A percentile compares a stretch with the other conserved stretches of the same genome.
Conservation (phyloP, 2,113 vertebrate genomes). For the Hirundichthys speculiger region DNA sequence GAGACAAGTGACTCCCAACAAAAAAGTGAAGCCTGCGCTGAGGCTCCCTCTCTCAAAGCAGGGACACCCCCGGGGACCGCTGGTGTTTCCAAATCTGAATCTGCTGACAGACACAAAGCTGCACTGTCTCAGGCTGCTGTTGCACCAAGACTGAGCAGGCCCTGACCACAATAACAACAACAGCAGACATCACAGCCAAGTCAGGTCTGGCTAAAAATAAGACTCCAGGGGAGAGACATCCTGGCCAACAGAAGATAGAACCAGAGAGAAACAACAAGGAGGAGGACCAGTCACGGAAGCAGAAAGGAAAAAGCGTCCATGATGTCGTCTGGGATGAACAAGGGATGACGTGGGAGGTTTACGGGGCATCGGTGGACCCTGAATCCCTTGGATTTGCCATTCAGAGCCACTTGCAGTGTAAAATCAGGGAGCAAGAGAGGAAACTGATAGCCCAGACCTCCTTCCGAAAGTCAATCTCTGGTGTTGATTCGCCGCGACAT, state of each 20-base stretch:
- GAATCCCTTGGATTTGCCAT: constrained; percentile 96
- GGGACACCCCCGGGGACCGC: constrained; percentile 42
- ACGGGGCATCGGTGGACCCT: constrained; percentile 93
- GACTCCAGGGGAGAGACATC: constrained; percentile 67
- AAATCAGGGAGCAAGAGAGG: constrained; percentile 94
- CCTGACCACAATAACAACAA: constrained; percentile 3
- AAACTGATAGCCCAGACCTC: constrained; percentile 84
- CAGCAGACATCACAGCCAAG: constrained; percentile 56
- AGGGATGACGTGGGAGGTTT: constrained; percentile 99
- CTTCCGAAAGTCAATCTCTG: constrained; percentile 88
- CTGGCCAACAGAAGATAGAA: constrained; percentile 59
- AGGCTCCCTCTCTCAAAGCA: constrained; percentile 50
- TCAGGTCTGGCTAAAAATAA: not conserved
- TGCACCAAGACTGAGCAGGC: constrained; percentile 42
- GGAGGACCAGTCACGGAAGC: constrained; percentile 68
- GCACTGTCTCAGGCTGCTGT: constrained; percentile 37
- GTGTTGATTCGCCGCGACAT: constrained; percentile 78
- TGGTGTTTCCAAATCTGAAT: constrained; percentile 32
- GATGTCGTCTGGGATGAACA: constrained; percentile 98
- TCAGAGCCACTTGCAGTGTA: constrained; percentile 97
- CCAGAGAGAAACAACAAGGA: constrained; percentile 54
- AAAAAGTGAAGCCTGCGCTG: constrained; percentile 25
- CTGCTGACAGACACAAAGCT: constrained; percentile 47
- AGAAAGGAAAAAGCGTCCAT: constrained; percentile 84
- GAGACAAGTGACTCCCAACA: constrained; percentile 29